These are phyloP conservation scores for Cataglyphis livida DNA, from an alignment of 2,888 invertebrate genomes.

Conservation along the genomic window DNA sequence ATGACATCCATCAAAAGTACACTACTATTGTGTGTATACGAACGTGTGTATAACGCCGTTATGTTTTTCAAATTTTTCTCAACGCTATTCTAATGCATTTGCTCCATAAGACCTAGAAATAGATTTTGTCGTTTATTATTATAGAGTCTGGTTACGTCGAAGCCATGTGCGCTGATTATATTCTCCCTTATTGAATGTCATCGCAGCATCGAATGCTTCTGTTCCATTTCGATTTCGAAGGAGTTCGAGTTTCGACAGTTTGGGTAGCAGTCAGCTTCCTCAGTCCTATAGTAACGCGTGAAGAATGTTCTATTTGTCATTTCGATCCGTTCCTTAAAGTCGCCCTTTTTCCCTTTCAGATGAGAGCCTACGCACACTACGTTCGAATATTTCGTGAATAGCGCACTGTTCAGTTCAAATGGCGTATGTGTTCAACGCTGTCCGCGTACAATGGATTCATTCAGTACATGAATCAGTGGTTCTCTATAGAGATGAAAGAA, in stretches of 20 bases:
- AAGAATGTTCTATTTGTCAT: slow-evolving; percentile 57
- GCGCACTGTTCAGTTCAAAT: slow-evolving; percentile 81
- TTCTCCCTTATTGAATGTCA: slow-evolving; percentile 42
- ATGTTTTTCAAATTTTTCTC: slow-evolving; percentile 1
- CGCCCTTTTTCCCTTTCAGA: slow-evolving; percentile 61
- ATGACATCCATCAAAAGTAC: not conserved
- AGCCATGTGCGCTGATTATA: slow-evolving; percentile 61
- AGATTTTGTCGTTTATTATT: slow-evolving; percentile 69
- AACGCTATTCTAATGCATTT: not conserved
- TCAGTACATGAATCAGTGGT: slow-evolving; percentile 74
- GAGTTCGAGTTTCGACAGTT: not conserved
- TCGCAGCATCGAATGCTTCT: not conserved
- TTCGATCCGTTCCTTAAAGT: slow-evolving; percentile 59
- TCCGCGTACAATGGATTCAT: slow-evolving; percentile 81
- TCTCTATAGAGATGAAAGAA: slow-evolving; percentile 55
- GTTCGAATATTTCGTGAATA: slow-evolving; percentile 76
- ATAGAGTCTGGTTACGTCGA: slow-evolving; percentile 66
- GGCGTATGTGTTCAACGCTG: slow-evolving; percentile 69
- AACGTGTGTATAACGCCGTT: not conserved
- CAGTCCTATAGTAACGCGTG: not conserved
- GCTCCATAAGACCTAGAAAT: slow-evolving; percentile 18
- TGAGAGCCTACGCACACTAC: slow-evolving; percentile 46
- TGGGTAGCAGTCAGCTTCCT: slow-evolving; percentile 7
- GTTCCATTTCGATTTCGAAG: not conserved
- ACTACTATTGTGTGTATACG: not conserved